phyloP scores from a whole-genome alignment of 2,888 invertebrate species.

The Sesamia inferens region DNA sequence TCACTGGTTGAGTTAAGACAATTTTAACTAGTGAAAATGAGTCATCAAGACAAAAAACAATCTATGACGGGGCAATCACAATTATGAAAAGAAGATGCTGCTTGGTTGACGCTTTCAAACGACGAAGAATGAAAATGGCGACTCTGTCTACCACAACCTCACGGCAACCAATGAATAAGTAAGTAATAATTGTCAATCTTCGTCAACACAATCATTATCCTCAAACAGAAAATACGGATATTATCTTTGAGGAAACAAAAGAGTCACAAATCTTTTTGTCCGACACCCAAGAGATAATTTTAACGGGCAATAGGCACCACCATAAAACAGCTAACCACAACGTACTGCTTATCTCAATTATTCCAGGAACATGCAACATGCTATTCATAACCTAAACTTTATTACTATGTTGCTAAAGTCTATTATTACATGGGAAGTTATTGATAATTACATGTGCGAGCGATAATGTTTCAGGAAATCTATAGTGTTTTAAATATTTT shows the following conservation, averaged over 20 bases:
- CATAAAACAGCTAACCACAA: slow-evolving; percentile 34
- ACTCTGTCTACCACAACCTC: not conserved
- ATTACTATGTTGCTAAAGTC: slow-evolving; percentile 38
- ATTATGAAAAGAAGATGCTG: not conserved
- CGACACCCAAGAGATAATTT: slow-evolving; percentile 32
- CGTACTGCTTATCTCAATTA: slow-evolving; percentile 54
- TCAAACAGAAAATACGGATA: slow-evolving; percentile 1
- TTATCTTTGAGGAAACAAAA: slow-evolving; percentile 21
- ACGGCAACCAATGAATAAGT: not conserved
- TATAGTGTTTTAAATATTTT: slow-evolving; percentile 37
- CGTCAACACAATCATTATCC: slow-evolving; percentile 9
- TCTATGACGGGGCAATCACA: not conserved
- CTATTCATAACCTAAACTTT: slow-evolving; percentile 38
- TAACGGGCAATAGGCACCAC: slow-evolving; percentile 20
- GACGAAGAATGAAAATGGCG: not conserved
- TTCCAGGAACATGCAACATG: slow-evolving; percentile 47
- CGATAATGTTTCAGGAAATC: slow-evolving; percentile 62
- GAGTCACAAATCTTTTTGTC: slow-evolving; percentile 28
- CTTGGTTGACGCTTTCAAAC: too few relatives aligned
- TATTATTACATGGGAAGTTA: slow-evolving; percentile 29
- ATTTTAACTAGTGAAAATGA: not conserved
- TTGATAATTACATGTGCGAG: slow-evolving; percentile 49
- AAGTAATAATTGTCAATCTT: slow-evolving; percentile 4
- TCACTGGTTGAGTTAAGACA: not conserved
- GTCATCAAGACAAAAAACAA: not conserved